Evolutionary conservation across 2,113 vertebrate genomes (phyloP), one percentile per base, ranked within the genome.

Genomic region (Ursus arctos): DNA sequence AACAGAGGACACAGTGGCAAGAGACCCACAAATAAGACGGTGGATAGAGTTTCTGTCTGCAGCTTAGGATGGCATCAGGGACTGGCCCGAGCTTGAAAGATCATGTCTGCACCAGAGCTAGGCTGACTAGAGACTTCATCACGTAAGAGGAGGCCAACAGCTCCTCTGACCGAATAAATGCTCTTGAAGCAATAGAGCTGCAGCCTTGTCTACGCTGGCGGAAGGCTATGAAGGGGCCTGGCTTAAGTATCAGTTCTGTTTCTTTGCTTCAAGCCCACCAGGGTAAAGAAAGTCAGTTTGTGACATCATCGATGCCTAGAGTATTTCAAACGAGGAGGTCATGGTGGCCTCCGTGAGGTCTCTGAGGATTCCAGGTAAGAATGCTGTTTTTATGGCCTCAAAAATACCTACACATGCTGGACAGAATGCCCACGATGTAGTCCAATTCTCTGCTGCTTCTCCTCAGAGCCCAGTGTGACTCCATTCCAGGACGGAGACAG

Each of bases 401-500:
- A 14, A 55, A 91, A 63, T 43, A 83, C 63, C 84, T 72, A 51
- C 36, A 8, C n/a, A 74, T 63, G 28, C 13, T 69, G 33, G 49
- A 55, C 19, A 83, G 67, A 63, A 91, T 71, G 51, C 55, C 76
- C 18, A 53, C 0, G 1, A 36, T 1, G 8, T 5, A 61, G 69
- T 69, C 55, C 85, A 12, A 16, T 79, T 95, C 53, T 91, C 93
- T 89, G 65, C 33, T 55, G 69, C 80, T 83, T 87, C 89, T 96
- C 69, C 86, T 95, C 49, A 71, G 95, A 87, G 83, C 26, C 40
- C 16, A n/a, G 47, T 89, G 43, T 63, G 84, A 72, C 61, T 24
- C 74, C 59, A 18, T 69, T 77, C 31, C 65, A 95, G 90, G 87
- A 69, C 15, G 22, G 14, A n/a, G 40, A 57, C 47, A 82, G 88